Evolutionary conservation across 2,888 invertebrate species (phyloP).

Genomic region (Gerris lacustris): DNA sequence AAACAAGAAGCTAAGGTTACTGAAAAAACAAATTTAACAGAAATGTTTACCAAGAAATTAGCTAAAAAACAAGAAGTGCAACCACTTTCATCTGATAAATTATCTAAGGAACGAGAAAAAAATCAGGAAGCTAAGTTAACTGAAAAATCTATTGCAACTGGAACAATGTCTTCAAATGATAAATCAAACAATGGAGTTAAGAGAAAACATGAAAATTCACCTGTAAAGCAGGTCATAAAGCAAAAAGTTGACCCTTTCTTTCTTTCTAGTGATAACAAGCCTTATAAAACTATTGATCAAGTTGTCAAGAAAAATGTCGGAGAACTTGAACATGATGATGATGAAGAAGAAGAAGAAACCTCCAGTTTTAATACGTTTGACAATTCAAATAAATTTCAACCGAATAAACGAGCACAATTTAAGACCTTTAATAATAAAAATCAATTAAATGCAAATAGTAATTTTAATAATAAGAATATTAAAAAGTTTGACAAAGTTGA

Average conservation of each 20-base stretch:
- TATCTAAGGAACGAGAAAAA: too few species aligned
- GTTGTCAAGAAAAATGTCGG: background rate
- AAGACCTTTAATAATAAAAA: background rate
- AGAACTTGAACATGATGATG: slow-evolving; percentile 16
- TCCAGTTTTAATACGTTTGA: background rate
- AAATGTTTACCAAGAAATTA: too few species aligned
- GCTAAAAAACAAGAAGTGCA: too few species aligned
- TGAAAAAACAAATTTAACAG: too few species aligned
- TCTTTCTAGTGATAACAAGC: slow-evolving; percentile 19
- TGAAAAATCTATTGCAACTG: too few species aligned
- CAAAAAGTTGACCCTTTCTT: slow-evolving; percentile 23
- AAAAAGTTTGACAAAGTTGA: slow-evolving; percentile 5
- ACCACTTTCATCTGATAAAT: too few species aligned
- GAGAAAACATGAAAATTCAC: too few species aligned
- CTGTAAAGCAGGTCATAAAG: too few species aligned
- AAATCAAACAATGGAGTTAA: too few species aligned
- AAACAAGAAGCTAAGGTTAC: too few species aligned
- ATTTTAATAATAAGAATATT: slow-evolving; percentile 6
- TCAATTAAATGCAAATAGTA: background rate
- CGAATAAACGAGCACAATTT: background rate
- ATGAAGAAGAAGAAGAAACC: slow-evolving; percentile 13
- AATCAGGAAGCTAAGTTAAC: too few species aligned
- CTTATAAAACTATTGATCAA: slow-evolving; percentile 18
- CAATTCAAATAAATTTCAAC: background rate
- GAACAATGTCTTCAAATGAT: too few species aligned